Conservation (phyloP, 2,113 vertebrate genomes). For the Eulemur rufifrons region DNA sequence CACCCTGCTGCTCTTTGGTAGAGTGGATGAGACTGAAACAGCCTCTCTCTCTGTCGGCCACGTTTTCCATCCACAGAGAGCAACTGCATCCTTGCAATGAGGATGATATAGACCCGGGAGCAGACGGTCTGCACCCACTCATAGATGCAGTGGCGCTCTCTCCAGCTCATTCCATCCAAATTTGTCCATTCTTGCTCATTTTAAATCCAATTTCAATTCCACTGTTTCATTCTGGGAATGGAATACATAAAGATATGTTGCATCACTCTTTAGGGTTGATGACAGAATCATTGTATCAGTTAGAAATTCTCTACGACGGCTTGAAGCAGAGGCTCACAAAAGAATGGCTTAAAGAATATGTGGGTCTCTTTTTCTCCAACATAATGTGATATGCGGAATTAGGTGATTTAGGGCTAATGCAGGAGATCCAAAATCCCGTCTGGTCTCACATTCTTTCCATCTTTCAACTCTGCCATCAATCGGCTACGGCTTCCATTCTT, state of each 20-base stretch:
- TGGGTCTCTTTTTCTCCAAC: background rate
- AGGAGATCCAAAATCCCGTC: background rate
- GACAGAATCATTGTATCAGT: background rate
- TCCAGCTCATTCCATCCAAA: background rate
- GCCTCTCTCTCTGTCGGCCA: background rate
- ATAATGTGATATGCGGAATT: background rate
- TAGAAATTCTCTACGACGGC: background rate
- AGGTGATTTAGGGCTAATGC: background rate
- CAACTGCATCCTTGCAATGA: background rate
- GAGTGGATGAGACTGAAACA: background rate
- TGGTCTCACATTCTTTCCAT: background rate
- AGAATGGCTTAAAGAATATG: background rate
- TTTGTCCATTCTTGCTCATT: background rate
- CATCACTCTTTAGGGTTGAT: background rate
- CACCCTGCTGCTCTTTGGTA: background rate
- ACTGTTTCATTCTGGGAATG: slow-evolving; percentile 19
- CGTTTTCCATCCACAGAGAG: background rate
- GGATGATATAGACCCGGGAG: background rate
- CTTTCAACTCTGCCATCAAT: background rate
- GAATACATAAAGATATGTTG: background rate
- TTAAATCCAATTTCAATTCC: slow-evolving; percentile 22
- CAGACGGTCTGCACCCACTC: background rate
- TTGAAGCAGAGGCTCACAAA: background rate
- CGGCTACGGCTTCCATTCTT: background rate
- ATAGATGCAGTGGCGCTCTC: background rate